Evolutionary conservation across 2,797 vertebrate species (phyloP), one percentile per base, ranked within the genome.

Genomic region (Masticophis lateralis): DNA sequence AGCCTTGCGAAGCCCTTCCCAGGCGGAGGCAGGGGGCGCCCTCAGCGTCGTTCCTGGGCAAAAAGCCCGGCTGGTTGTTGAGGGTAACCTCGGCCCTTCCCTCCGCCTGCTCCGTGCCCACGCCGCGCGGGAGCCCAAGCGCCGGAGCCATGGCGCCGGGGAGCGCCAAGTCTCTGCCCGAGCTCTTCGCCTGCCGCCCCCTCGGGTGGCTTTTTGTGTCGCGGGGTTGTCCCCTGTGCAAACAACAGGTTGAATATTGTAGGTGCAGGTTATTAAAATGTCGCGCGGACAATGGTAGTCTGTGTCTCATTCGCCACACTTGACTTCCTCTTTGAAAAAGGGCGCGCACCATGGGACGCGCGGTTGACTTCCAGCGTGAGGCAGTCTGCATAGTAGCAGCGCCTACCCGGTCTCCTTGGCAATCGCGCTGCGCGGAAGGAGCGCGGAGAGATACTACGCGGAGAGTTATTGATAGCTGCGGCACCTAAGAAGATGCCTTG

Each of bases 161-260:
- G 63, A 37, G 86, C 53, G 51, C 55, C 61, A 22, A 25, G 96
- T 95, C 97, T 95, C 97, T 95, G 96, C 96, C 96, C 3, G 93
- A 90, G 94, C 95, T 91, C 95, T 97, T 97, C 97, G 97, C 97
- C 97, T 90, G 95, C 91, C 95, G 97, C 97, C 96, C 96, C 96
- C 96, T 96, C 98, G 98, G 97, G 97, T 95, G 97, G 96, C 96
- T 95, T 96, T 98, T 98, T 98, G 57, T 69, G 98, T 97, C 97
- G 98, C 97, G 97, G 97, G 98, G 98, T 98, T 97, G 98, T 98
- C 99, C 98, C 92, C 98, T 98, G 98, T 98, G 98, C 98, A 98
- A 98, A 99, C 99, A 99, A 99, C 99, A 99, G 99, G 99, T 99
- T 99, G 99, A 98, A 99, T 98, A 99, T 99, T 99, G 99, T 99